These are phyloP conservation scores for Pelagia noctiluca DNA, from an alignment of 30 jellyfish, hydroid and myxozoan genomes.

Conservation along the genomic window DNA sequence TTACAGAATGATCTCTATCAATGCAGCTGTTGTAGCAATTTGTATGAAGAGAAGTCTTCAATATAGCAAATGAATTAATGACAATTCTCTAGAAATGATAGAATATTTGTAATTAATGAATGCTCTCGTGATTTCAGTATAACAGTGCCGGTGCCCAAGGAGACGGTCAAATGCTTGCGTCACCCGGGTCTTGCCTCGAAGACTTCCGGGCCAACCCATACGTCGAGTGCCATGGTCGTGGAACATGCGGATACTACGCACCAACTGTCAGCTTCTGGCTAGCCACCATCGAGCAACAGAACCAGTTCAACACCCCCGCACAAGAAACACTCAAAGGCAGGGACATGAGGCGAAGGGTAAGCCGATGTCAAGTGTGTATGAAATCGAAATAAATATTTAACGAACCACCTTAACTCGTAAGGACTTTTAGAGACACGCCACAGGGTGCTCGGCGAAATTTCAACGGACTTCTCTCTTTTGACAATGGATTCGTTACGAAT, in stretches of 20 bases:
- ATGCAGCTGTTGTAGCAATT: too few relatives aligned
- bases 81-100: too few relatives aligned
- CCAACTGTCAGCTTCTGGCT: constrained; percentile 94
- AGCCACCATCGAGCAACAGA: constrained; percentile 80
- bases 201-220: constrained; percentile 96
- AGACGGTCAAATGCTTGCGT: constrained; percentile 90
- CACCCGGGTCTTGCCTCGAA: constrained; percentile 95
- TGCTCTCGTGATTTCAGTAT: too few relatives aligned
- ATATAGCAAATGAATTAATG: too few relatives aligned
- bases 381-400: constrained; percentile 55
- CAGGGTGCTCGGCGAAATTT: too few relatives aligned
- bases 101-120: too few relatives aligned
- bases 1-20: too few relatives aligned
- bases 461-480: too few relatives aligned
- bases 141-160: constrained; percentile 99
- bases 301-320: constrained; percentile 75
- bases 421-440: too few relatives aligned
- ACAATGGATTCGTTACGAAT: too few relatives aligned
- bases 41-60: too few relatives aligned
- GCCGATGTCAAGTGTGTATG: constrained; percentile 94
- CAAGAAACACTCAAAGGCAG: constrained; percentile 80
- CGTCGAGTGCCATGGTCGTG: constrained; percentile 99
- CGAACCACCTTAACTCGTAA: too few relatives aligned
- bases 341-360: constrained; percentile 74
- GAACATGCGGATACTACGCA: constrained; percentile 92